Evolutionary conservation across 2,888 invertebrate species (phyloP), one percentile per base, ranked within the genome.

Genomic region (Synergus itoensis): DNA sequence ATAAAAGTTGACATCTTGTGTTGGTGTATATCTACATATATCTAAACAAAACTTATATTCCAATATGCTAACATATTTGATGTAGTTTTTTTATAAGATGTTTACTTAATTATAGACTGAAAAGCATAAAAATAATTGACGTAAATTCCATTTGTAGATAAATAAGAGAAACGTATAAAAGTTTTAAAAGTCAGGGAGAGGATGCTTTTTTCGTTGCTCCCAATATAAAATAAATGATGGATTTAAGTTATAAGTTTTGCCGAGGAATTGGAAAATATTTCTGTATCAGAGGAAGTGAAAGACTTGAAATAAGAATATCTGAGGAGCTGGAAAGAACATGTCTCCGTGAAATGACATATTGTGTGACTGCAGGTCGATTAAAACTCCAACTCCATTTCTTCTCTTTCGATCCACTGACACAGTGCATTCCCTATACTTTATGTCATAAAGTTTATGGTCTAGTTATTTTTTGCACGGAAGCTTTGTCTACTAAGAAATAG

Each of bases 281-380:
- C 28, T 28, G 14, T 67, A 45, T 67, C 12, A 21, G 45, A 21
- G 45, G 45, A 21, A 67, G 45, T 45, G 28, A 5, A 67, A 67
- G 45, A 45, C 45, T 14, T 67, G 21, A 67, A 36, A 36, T 62
- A 63, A 63, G 63, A 63, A 63, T 45, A 41, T 67, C 21, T 21
- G 28, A 67, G 43, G 28, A 67, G 45, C 43, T 67, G 21, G 45
- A 67, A 67, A 67, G 67, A 43, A 21, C 67, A 67, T 67, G 67
- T 67, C 67, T 67, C 45, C 45, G 43, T 67, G 28, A 67, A 67
- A 67, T 67, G 67, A 12, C 67, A 67, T 67, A 21, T 67, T 67
- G 21, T 67, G 21, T 67, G 18, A 45, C 14, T 45, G 45, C 28
- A 28, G 63, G 63, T 63, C 63, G 63, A 7, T 63, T 63, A 36